These are phyloP conservation scores for Aphidius colemani DNA, from an alignment of 2,888 invertebrate genomes.

Conservation along the genomic window DNA sequence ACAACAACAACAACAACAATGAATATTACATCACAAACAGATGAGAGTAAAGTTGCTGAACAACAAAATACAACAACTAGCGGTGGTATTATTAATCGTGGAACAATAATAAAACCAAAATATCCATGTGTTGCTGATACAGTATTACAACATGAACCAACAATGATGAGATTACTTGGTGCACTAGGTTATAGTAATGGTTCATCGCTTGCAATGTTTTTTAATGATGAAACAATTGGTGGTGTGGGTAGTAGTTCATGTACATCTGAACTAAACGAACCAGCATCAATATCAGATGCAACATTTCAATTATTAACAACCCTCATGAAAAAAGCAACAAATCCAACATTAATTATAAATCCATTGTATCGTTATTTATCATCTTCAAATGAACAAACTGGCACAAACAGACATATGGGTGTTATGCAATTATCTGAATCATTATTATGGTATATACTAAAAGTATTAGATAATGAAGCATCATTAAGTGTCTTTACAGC, in stretches of 20 bases:
- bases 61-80: slow-evolving; percentile 58
- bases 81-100: slow-evolving; percentile 10
- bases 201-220: slow-evolving; percentile 71
- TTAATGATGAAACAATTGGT: slow-evolving; percentile 61
- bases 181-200: slow-evolving; percentile 79
- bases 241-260: slow-evolving; percentile 30
- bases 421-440: slow-evolving; percentile 78
- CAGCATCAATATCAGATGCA: slow-evolving; percentile 81
- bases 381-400: slow-evolving; percentile 49
- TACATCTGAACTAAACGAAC: slow-evolving; percentile 63
- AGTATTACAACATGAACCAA: slow-evolving; percentile 77
- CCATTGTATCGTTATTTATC: slow-evolving; percentile 69
- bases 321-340: slow-evolving; percentile 76
- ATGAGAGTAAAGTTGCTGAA: slow-evolving; percentile 79
- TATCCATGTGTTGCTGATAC: slow-evolving; percentile 78
- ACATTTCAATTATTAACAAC: slow-evolving; percentile 83
- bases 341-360: slow-evolving; percentile 75
- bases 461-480: slow-evolving; percentile 77
- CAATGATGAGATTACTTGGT: slow-evolving; percentile 82
- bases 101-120: slow-evolving; percentile 43
- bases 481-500: slow-evolving; percentile 76
- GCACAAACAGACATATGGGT: slow-evolving; percentile 48
- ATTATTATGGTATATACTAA: slow-evolving; percentile 80
- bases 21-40: slow-evolving; percentile 68
- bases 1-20: too few species aligned